Conservation (phyloP, 2,797 vertebrate genomes). For the Rhinatrema bivittatum region DNA sequence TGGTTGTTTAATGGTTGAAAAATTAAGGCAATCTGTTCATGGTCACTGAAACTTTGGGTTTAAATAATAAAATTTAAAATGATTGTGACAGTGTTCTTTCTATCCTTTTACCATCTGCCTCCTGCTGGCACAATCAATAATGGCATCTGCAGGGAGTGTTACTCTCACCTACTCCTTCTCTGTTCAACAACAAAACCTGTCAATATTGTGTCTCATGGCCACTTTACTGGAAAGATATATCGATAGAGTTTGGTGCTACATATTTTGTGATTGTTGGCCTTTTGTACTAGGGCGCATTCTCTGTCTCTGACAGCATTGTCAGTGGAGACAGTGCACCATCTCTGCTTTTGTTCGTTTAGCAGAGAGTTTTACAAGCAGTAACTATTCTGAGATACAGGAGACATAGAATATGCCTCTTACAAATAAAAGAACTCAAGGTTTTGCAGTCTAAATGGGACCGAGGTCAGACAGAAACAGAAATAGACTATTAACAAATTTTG, state of each 20-base stretch:
- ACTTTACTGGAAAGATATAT: constrained; percentile 46
- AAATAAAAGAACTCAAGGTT: too few species aligned
- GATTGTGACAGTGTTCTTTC: constrained; percentile 72
- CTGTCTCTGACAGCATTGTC: too few species aligned
- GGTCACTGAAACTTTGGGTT: constrained; percentile 60
- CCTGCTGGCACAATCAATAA: constrained; percentile 53
- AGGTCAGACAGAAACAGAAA: too few species aligned
- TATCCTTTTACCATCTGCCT: constrained; percentile 70
- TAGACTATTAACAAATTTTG: too few species aligned
- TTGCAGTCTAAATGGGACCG: too few species aligned
- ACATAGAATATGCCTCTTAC: too few species aligned
- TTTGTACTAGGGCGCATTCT: too few species aligned
- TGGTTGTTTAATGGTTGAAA: constrained; percentile 67
- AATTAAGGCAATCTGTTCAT: constrained; percentile 80
- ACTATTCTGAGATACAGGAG: too few species aligned
- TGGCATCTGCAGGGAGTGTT: constrained; percentile 46
- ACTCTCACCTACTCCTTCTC: constrained; percentile 36
- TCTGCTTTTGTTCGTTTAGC: too few species aligned
- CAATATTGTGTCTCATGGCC: constrained; percentile 47
- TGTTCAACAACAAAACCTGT: constrained; percentile 50
- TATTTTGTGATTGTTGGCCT: constrained; percentile 31
- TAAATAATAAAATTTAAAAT: constrained; percentile 75
- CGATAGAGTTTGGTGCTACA: constrained; percentile 33
- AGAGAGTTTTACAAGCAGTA: too few species aligned
- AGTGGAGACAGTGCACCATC: too few species aligned